These are phyloP conservation scores for Jordanella pulchra DNA, from an alignment of 2,797 vertebrate genomes.

Conservation along the genomic window DNA sequence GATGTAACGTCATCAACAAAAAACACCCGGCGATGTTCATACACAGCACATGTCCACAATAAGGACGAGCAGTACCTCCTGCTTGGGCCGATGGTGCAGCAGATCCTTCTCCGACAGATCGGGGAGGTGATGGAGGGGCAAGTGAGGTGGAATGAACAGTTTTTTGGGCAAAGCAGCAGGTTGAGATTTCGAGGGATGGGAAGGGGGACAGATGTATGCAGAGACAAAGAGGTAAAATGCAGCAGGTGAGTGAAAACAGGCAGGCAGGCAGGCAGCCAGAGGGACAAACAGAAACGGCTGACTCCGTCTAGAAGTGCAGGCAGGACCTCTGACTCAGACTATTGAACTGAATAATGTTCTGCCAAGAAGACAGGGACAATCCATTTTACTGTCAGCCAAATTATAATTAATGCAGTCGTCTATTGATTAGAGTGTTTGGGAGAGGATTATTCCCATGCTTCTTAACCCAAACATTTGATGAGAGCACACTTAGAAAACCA, in stretches of 20 bases:
- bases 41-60: slow-evolving; percentile 62
- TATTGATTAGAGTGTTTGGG: slow-evolving; percentile 48
- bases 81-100: slow-evolving; percentile 91
- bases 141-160: slow-evolving; percentile 56
- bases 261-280: slow-evolving; percentile 63
- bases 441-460: slow-evolving; percentile 50
- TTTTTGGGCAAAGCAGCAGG: slow-evolving; percentile 60
- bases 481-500: slow-evolving; percentile 32
- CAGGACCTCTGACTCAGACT: slow-evolving; percentile 32
- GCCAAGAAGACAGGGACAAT: slow-evolving; percentile 61
- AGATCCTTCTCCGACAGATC: slow-evolving; percentile 92
- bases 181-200: slow-evolving; percentile 23
- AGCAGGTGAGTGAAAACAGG: slow-evolving; percentile 67
- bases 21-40: slow-evolving; percentile 43
- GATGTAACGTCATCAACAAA: slow-evolving; percentile 39
- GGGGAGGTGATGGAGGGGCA: slow-evolving; percentile 41
- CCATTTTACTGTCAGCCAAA: slow-evolving; percentile 48
- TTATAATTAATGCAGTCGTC: slow-evolving; percentile 54
- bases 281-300: slow-evolving; percentile 59
- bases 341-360: slow-evolving; percentile 52
- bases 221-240: slow-evolving; percentile 74
- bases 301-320: slow-evolving; percentile 14
- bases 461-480: slow-evolving; percentile 54
- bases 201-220: slow-evolving; percentile 50
- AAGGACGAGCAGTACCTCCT: slow-evolving; percentile 89